Evolutionary conservation across 2,888 invertebrate species (phyloP), one percentile per base, ranked within the genome.

Genomic region (Carabus problematicus): DNA sequence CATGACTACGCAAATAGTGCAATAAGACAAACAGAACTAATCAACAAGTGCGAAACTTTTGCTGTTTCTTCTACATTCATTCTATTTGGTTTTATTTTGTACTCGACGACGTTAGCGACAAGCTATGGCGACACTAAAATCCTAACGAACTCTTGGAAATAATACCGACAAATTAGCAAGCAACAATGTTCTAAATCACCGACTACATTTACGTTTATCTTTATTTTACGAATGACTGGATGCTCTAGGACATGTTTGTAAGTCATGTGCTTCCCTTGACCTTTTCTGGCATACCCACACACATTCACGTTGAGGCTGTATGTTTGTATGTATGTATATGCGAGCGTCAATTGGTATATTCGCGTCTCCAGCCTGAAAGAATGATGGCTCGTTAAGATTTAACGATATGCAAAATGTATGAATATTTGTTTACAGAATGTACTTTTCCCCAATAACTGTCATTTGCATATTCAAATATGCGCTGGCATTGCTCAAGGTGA

Each of bases 1-100:
- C 58, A 66, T 66, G 66, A 59, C 58, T 58, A 40, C 39, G 67
- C 67, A 67, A 67, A 67, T 67, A 67, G 60, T 54, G 54, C 67
- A 67, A 67, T 67, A 67, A 67, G 60, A 67, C 67, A 67, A 52
- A 60, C 60, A 42, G 54, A 67, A 67, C 60, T 67, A 67, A 67
- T 67, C 67, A 67, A 67, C 67, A 67, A 67, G 67, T 67, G 60
- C 60, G 42, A 67, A 67, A 67, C 67, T 67, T 67, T 67, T 67
- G 52, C 45, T 58, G 67, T 52, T 60, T 60, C 60, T 67, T 67
- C 52, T 67, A 52, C 60, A 67, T 67, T 67, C 60, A 60, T 67
- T 59, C 59, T 67, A 49, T 67, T 67, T n/a, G n/a, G n/a, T n/a
- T n/a, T n/a, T n/a, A n/a, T n/a, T n/a, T n/a, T 60, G 47, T 19